phyloP scores from a whole-genome alignment of 2,113 vertebrate genomes.

The Hemicordylus capensis region DNA sequence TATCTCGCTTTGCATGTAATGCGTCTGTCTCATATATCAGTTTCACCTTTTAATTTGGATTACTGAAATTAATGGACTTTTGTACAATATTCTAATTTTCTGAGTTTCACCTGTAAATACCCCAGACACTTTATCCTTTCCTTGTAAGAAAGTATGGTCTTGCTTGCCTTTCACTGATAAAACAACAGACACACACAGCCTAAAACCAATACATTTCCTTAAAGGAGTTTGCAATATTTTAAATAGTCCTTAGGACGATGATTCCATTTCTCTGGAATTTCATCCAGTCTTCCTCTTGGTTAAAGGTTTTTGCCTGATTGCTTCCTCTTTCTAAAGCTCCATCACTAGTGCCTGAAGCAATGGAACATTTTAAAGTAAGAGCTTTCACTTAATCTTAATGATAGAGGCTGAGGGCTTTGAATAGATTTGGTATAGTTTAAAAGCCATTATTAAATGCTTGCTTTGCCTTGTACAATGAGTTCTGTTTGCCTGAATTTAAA shows the following conservation, averaged over 20 bases:
- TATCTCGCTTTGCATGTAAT: too few relatives aligned
- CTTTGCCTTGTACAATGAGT: conserved; percentile 24
- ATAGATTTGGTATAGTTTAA: not conserved
- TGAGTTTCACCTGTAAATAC: too few relatives aligned
- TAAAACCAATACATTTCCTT: not conserved
- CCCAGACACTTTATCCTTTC: too few relatives aligned
- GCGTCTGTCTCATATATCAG: too few relatives aligned
- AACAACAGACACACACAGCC: not conserved
- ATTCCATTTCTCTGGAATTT: not conserved
- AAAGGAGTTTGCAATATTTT: not conserved
- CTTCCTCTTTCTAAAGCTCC: conserved; percentile 9
- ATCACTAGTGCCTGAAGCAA: not conserved
- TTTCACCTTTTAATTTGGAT: too few relatives aligned
- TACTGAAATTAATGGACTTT: too few relatives aligned
- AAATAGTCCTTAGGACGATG: not conserved
- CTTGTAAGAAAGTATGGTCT: too few relatives aligned
- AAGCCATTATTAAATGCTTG: conserved; percentile 27
- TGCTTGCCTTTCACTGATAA: not conserved
- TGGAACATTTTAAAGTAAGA: conserved; percentile 16
- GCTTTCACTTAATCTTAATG: conserved; percentile 32
- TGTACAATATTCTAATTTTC: too few relatives aligned
- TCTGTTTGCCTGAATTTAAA: conserved; percentile 44
- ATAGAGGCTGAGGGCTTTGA: not conserved
- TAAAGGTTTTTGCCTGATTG: not conserved
- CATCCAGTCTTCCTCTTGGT: not conserved